phyloP scores from a whole-genome alignment of 2,888 invertebrate genomes.

The Agrotis ipsilon region DNA sequence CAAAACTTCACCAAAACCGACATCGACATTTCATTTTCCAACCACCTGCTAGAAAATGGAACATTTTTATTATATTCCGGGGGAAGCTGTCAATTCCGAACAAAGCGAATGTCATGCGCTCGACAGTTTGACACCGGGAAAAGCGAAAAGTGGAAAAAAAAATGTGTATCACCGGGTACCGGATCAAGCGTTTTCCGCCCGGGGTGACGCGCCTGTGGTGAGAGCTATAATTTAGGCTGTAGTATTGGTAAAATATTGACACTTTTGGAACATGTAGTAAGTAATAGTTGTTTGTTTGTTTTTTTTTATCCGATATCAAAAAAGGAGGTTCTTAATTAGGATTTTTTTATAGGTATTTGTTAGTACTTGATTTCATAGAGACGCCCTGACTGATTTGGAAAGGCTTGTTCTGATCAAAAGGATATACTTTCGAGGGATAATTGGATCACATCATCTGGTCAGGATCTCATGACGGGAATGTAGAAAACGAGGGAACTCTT shows the following conservation, averaged over 20 bases:
- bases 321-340: too few relatives aligned
- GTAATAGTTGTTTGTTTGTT: too few relatives aligned
- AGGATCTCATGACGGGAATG: too few relatives aligned
- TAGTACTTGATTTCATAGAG: too few relatives aligned
- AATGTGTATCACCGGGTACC: conserved; percentile 63
- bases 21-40: conserved; percentile 9
- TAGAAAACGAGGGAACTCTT: too few relatives aligned
- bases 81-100: conserved; percentile 39
- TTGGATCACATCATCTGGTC: too few relatives aligned
- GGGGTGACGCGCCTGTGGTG: conserved; percentile 37
- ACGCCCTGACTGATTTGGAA: too few relatives aligned
- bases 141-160: conserved; percentile 74
- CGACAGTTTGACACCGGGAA: conserved; percentile 68
- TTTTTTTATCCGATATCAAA: too few relatives aligned
- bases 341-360: too few relatives aligned
- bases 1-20: not conserved
- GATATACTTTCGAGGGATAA: too few relatives aligned
- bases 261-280: too few relatives aligned
- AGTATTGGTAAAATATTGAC: not conserved
- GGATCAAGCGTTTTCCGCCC: conserved; percentile 68
- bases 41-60: conserved; percentile 19
- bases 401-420: too few relatives aligned
- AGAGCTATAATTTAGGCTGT: not conserved
- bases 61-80: conserved; percentile 29
- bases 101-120: conserved; percentile 65